A percentile compares a stretch with the other conserved stretches of the same genome.
Conservation (phyloP, 2,888 invertebrate species). For the Podabrus alpinus region DNA sequence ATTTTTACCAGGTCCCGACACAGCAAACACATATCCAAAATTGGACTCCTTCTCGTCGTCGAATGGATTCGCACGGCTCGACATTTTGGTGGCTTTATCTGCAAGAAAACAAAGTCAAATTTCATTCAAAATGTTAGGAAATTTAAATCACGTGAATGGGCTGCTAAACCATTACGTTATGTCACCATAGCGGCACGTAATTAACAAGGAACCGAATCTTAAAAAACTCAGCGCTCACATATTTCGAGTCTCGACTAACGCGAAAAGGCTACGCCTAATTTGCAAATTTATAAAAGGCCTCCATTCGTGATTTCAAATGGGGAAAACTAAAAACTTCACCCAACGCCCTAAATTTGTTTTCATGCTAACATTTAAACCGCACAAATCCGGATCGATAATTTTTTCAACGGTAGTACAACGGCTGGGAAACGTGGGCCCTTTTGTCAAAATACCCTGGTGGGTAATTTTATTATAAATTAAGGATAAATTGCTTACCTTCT, state of each 20-base stretch:
- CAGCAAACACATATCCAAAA: conserved; percentile 95
- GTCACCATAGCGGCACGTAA: neutral
- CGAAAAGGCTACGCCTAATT: conserved; percentile 10
- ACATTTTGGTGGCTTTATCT: conserved; percentile 61
- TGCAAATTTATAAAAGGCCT: neutral
- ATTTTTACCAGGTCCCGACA: conserved; percentile 92
- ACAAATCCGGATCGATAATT: neutral
- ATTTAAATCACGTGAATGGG: conserved; percentile 31
- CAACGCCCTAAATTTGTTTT: neutral
- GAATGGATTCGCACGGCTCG: conserved; percentile 71
- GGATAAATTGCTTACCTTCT: conserved; percentile 11
- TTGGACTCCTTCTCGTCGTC: conserved; percentile 85
- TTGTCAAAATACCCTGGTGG: neutral
- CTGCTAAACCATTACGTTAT: neutral
- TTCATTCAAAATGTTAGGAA: neutral
- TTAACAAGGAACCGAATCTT: neutral
- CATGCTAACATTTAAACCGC: neutral
- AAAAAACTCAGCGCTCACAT: conserved; percentile 13
- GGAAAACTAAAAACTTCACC: neutral
- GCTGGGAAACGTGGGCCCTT: neutral
- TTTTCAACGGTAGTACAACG: neutral
- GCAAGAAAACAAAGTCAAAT: neutral
- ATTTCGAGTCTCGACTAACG: neutral
- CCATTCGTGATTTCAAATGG: neutral
- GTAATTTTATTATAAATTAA: neutral